A percentile compares a stretch with the other conserved stretches of the same genome.
phyloP scores from a whole-genome alignment of 2,113 vertebrate species.

The Raphicerus campestris region DNA sequence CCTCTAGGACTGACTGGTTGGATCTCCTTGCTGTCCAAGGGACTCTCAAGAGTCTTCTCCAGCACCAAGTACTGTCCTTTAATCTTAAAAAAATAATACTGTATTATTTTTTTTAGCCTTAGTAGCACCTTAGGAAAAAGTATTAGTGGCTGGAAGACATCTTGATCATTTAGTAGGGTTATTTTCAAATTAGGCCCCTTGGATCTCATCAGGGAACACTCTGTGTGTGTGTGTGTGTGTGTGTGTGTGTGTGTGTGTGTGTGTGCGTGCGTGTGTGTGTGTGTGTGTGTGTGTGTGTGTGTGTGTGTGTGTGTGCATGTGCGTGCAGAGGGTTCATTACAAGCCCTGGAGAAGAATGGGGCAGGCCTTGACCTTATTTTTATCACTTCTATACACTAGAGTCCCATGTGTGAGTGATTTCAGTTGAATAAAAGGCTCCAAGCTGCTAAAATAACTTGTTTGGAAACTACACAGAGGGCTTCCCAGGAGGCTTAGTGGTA shows the following conservation, averaged over 20 bases:
- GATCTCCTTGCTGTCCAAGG: not conserved
- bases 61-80: not conserved
- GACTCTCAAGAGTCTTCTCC: not conserved
- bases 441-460: not conserved
- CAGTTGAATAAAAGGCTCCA: not conserved
- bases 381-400: not conserved
- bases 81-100: not conserved
- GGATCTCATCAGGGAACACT: not conserved
- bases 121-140: not conserved
- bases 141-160: not conserved
- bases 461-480: not conserved
- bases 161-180: not conserved
- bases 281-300: not conserved
- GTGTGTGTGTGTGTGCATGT: not conserved
- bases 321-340: too few relatives aligned
- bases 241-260: not conserved
- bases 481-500: not conserved
- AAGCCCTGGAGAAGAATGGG: not conserved
- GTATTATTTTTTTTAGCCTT: not conserved
- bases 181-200: not conserved
- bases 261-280: not conserved
- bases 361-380: not conserved
- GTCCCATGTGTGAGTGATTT: not conserved
- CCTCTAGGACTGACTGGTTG: not conserved
- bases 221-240: not conserved